Conservation (phyloP, 2,888 invertebrate species). For the Tolmerus cingulatus region DNA sequence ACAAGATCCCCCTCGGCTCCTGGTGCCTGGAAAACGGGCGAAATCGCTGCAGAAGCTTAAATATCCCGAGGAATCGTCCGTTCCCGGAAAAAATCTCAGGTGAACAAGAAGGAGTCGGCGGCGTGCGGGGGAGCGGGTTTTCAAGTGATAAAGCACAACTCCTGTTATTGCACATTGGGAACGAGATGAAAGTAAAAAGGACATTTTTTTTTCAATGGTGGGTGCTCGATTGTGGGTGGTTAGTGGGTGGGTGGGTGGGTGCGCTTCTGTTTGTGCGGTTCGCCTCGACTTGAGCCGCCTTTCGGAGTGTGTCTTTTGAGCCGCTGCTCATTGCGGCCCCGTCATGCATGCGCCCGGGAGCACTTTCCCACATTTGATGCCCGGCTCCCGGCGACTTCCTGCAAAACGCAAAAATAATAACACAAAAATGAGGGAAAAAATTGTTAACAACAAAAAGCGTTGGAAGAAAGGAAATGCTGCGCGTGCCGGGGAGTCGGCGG, state of each 20-base stretch:
- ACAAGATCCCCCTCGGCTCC: neutral
- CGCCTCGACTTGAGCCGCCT: neutral
- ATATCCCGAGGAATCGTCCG: neutral
- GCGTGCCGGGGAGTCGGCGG: neutral
- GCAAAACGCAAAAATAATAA: neutral
- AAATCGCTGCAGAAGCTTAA: neutral
- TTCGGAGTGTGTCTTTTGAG: neutral
- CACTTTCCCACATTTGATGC: neutral
- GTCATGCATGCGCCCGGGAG: neutral
- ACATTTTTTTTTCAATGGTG: neutral
- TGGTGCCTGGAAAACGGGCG: neutral
- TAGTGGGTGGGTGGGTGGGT: neutral
- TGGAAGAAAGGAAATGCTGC: neutral
- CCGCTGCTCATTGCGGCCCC: neutral
- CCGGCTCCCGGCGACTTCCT: neutral
- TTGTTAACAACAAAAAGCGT: neutral
- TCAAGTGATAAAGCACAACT: conserved; percentile 25
- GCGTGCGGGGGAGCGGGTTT: neutral
- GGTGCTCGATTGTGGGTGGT: neutral
- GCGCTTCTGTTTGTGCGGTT: neutral
- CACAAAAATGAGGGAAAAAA: neutral
- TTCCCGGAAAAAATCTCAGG: neutral
- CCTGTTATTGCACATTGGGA: conserved; percentile 6
- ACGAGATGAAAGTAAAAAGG: conserved; percentile 10
- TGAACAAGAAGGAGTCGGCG: neutral